Evolutionary conservation across 2,113 vertebrate genomes (phyloP), one percentile per base, ranked within the genome.

Genomic region (Dascyllus trimaculatus): DNA sequence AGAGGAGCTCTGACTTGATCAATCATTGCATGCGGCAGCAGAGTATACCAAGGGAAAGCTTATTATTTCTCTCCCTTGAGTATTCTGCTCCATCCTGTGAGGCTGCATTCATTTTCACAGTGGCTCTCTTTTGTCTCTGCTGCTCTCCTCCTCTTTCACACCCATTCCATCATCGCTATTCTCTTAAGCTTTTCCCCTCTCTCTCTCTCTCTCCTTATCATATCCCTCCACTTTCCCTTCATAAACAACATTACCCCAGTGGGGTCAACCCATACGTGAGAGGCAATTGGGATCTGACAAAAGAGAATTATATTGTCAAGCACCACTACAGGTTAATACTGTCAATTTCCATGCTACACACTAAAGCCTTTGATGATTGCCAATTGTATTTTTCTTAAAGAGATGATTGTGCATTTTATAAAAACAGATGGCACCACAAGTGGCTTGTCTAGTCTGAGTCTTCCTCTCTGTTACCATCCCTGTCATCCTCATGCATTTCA

Each of bases 1-100:
- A 82, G 64, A 67, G 26, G n/a, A 63, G 81, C 69, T 51, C 82
- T 75, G 84, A 89, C 89, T 90, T 91, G 88, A 92, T 93, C 91
- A 91, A 88, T 92, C 91, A 89, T 54, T 67, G 67, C 84, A 38
- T 87, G 82, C 85, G 85, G 81, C 71, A 57, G 78, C 69, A n/a
- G 43, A 64, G 58, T 18, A 3, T 81, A 78, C 67, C 64, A 13
- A 65, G 63, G 83, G 84, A 82, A 83, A 82, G 81, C 92, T 90
- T 84, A 87, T 91, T 87, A 88, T 87, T 84, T 85, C 84, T 66
- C 78, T 85, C 84, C 77, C 85, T 61, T 19, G 63, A 67, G 84
- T 69, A 25, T 4, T 59, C 54, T 26, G 65, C 84, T 76, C 63
- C 69, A 72, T 84, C 82, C 79, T 71, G 71, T 85, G 84, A 85